Conservation (phyloP, 1,140 invertebrate species). For the Bactericera cockerelli region DNA sequence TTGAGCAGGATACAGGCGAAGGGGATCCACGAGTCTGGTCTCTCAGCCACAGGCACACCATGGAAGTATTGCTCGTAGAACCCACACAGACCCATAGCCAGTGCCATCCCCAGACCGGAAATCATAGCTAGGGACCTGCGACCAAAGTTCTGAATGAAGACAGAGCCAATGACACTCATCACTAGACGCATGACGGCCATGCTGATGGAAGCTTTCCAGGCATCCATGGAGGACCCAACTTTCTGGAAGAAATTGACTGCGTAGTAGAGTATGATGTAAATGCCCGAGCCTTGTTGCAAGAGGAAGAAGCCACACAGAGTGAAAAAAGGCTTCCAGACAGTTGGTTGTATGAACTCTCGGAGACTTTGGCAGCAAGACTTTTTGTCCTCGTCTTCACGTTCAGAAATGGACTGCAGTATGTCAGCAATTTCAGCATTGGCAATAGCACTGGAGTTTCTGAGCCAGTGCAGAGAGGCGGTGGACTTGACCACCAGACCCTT, state of each 20-base stretch:
- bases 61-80: slow-evolving; percentile 32
- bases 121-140: slow-evolving; percentile 46
- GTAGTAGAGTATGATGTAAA: slow-evolving; percentile 63
- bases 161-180: slow-evolving; percentile 47
- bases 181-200: slow-evolving; percentile 49
- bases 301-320: slow-evolving; percentile 45
- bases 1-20: slow-evolving; percentile 45
- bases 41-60: slow-evolving; percentile 27
- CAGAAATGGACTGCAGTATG: slow-evolving; percentile 24
- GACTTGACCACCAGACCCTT: slow-evolving; percentile 38
- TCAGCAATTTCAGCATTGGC: slow-evolving; percentile 41
- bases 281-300: slow-evolving; percentile 52
- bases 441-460: slow-evolving; percentile 36
- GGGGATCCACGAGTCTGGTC: slow-evolving; percentile 37
- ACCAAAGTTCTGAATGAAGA: slow-evolving; percentile 50
- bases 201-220: slow-evolving; percentile 52
- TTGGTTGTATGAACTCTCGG: slow-evolving; percentile 25
- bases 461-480: slow-evolving; percentile 36
- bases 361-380: slow-evolving; percentile 9
- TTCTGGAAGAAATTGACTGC: slow-evolving; percentile 50
- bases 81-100: slow-evolving; percentile 34
- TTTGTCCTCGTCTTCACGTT: slow-evolving; percentile 8
- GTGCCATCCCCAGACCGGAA: slow-evolving; percentile 44
- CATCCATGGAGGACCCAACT: slow-evolving; percentile 46
- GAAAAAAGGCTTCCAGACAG: slow-evolving; percentile 44